Evolutionary conservation across 2,113 vertebrate species (phyloP), one percentile per base, ranked within the genome.

Genomic region (Leptobrachium leishanense): DNA sequence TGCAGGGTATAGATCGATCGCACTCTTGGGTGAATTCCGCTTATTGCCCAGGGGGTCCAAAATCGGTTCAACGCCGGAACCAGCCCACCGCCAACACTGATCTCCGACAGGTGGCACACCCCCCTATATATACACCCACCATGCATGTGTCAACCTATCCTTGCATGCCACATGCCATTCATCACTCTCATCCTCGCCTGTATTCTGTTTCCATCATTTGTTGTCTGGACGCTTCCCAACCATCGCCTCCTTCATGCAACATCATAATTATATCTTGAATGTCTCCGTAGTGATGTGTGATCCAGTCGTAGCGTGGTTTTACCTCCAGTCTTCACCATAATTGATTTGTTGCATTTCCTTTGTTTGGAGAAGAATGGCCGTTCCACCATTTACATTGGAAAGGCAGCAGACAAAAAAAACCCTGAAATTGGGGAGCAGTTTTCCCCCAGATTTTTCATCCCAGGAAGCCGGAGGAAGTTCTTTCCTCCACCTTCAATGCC

Each of bases 1-100:
- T 89, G 86, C 90, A 97, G 96, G 95, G 92, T 46, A 95, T 97
- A 88, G 96, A 97, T 86, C 96, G 96, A 84, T 97, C 96, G 79
- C 96, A 97, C 85, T 97, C 96, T 91, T 97, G 95, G 96, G 95
- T 97, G 93, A 96, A 96, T 86, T 95, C 96, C 82, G 93, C 95
- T 91, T 96, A 95, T 78, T 95, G 95, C 88, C 96, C 96, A 0
- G 95, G 95, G 84, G 95, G 95, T 89, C 91, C 92, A 87, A 96
- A 94, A 92, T 91, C 95, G 77, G 94, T 97, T 83, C 92, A 96
- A 80, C 93, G 95, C 46, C 92, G 96, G 87, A 94, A 91, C 12
- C 88, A 85, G 85, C 94, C 94, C 71, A 93, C 92, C 87, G 93
- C 94, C 74, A 95, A 92, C 93, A 92, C 92, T 75, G 95, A 97